Evolutionary conservation across 1,140 invertebrate species (phyloP).

Genomic region (Trissolcus basalis): DNA sequence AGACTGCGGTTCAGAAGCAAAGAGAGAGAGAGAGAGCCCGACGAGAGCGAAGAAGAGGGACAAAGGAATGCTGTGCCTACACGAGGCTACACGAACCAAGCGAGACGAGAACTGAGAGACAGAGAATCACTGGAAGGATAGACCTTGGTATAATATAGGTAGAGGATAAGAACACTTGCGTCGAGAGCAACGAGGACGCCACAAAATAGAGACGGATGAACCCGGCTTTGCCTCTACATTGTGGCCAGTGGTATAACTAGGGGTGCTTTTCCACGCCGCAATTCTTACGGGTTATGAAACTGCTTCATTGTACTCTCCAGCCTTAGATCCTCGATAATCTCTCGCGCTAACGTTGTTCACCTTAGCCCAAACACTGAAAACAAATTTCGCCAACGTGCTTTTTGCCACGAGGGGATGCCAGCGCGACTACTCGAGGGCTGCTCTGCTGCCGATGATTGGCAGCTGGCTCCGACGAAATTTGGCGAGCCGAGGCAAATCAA

Average conservation of each 20-base stretch:
- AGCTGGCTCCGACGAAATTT: conserved; percentile 11
- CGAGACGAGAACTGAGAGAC: conserved; percentile 20
- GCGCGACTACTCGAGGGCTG: too few relatives aligned
- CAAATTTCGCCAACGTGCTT: too few relatives aligned
- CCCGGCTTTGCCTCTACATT: conserved; percentile 36
- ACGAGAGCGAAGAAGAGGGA: conserved; percentile 30
- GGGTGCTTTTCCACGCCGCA: conserved; percentile 40
- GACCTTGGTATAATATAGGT: conserved; percentile 29
- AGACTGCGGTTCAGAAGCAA: conserved; percentile 5
- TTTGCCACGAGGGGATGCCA: too few relatives aligned
- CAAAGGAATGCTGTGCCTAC: conserved; percentile 43
- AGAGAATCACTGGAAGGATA: conserved; percentile 30
- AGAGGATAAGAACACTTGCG: conserved; percentile 43
- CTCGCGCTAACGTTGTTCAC: too few relatives aligned
- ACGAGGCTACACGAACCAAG: conserved; percentile 28
- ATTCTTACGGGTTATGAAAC: conserved; percentile 23
- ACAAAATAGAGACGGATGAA: conserved; percentile 33
- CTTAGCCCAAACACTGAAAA: not conserved
- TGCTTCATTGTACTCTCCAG: conserved; percentile 19
- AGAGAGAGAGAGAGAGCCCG: conserved; percentile 11
- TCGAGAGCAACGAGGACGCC: conserved; percentile 30
- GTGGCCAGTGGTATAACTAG: conserved; percentile 55
- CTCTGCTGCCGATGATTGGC: conserved; percentile 37
- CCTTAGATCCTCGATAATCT: too few relatives aligned
- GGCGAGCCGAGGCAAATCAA: conserved; percentile 21